Evolutionary conservation across 2,888 invertebrate species (phyloP).

Genomic region (Sinhomidia bicolor): DNA sequence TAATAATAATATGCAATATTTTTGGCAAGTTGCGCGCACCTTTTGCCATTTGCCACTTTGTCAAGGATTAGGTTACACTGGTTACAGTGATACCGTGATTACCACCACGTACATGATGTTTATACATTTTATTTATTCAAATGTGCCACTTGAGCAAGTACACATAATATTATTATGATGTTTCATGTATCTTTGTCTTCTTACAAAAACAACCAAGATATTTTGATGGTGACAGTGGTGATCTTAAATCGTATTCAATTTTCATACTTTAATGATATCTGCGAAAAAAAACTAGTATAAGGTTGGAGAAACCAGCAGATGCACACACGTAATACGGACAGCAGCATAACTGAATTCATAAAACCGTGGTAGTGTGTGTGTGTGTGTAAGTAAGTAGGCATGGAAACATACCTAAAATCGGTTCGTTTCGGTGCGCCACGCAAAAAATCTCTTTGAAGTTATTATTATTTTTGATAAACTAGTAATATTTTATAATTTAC

Average conservation of each 20-base stretch:
- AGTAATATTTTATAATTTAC: constrained; percentile 37
- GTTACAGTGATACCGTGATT: background rate
- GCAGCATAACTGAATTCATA: too few relatives aligned
- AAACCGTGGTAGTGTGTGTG: too few relatives aligned
- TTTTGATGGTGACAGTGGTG: constrained; percentile 1
- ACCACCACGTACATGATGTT: background rate
- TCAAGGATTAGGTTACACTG: constrained; percentile 51
- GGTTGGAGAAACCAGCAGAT: background rate
- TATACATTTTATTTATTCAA: background rate
- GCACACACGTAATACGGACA: background rate
- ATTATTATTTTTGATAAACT: constrained; percentile 18
- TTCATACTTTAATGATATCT: background rate
- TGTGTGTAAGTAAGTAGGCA: background rate
- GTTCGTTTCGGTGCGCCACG: background rate
- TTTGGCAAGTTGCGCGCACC: constrained; percentile 58
- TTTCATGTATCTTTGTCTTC: background rate
- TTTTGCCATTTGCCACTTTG: constrained; percentile 48
- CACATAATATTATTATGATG: background rate
- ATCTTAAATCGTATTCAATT: background rate
- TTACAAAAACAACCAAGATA: constrained; percentile 26
- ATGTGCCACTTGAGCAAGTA: background rate
- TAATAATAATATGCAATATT: background rate
- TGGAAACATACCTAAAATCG: background rate
- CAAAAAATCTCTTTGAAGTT: constrained; percentile 1
- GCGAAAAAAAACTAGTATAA: too few relatives aligned